Base-by-base conservation (phyloP, 2,888 invertebrate genomes). In the Ormyrus rosae region DNA sequence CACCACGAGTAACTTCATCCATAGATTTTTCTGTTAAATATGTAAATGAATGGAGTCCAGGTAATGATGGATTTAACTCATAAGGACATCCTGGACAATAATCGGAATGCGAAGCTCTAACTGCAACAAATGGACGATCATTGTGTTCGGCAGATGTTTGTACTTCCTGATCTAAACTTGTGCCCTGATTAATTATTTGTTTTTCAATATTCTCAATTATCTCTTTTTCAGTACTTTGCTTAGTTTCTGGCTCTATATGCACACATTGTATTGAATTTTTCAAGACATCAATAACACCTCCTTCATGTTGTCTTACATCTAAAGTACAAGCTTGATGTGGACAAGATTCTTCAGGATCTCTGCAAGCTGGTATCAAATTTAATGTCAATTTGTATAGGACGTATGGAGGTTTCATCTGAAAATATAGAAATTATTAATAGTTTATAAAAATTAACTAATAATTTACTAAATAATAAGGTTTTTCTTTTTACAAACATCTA, bases 61-160 rank as follows among this genome's bases (percentile, higher is more conserved):
- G 88, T 48, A 90, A 78, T 45, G 86, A 86, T 0, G 90, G 87
- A 82, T 90, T 90, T 13, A 91, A 63, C 50, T 90, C 89, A 64
- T 86, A 89, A 0, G 90, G 90, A 77, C 90, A 91, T 56, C 90
- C 89, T 5, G 90, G 87, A 80, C 90, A 91, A 75, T 89, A 90
- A 5, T 84, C 85, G 0, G 86, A 80, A 61, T 82, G 85, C 4
- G 85, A 83, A 1, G 88, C 87, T 55, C 86, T 85, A 13, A 88
- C 86, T 1, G 90, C 89, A 11, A 90, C 86, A 68, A 90, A 90
- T 0, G 89, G 88, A 64, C 85, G 87, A 13, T 89, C 88, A 65
- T 85, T 87, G n/a, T 86, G 86, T 61, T 89, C 88, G 0, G 84
- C 82, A 0, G 85, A 83, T 4, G 85, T 84, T 75, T 89, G 86